phyloP scores from a whole-genome alignment of 2,113 vertebrate genomes.

The Myiopsitta monachus region DNA sequence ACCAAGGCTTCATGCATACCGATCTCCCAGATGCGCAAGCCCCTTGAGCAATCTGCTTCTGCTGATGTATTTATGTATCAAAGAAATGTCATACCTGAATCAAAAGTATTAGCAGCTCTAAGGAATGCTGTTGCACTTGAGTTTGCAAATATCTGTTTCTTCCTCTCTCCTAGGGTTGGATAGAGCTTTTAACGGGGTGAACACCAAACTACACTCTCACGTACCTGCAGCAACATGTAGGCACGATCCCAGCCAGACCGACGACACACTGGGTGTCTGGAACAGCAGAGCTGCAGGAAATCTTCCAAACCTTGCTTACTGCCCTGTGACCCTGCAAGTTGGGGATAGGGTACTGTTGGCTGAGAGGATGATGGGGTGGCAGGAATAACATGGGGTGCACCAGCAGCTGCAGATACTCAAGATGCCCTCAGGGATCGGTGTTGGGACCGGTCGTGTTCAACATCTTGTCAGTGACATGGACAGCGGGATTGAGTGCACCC shows the following conservation, averaged over 20 bases:
- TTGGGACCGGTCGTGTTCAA: too few relatives aligned
- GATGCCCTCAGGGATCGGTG: not conserved
- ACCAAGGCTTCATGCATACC: not conserved
- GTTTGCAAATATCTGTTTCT: not conserved
- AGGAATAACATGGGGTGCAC: not conserved
- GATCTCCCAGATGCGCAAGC: not conserved
- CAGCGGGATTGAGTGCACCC: too few relatives aligned
- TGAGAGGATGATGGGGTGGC: not conserved
- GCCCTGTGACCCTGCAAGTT: not conserved
- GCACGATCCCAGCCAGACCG: not conserved
- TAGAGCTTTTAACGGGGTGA: not conserved
- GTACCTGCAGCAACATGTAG: not conserved
- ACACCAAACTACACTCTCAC: not conserved
- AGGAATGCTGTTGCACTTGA: not conserved
- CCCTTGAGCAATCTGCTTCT: not conserved
- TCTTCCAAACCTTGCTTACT: not conserved
- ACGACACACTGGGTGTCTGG: accelerated
- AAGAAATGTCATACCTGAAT: not conserved
- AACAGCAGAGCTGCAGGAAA: not conserved
- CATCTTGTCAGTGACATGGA: too few relatives aligned
- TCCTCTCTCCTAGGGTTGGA: not conserved
- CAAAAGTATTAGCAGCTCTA: not conserved
- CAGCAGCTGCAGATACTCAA: not conserved
- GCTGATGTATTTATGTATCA: not conserved
- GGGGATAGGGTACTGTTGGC: not conserved